Evolutionary conservation across 2,113 vertebrate species (phyloP), one percentile per base, ranked within the genome.

Genomic region (Onychostruthus taczanowskii): DNA sequence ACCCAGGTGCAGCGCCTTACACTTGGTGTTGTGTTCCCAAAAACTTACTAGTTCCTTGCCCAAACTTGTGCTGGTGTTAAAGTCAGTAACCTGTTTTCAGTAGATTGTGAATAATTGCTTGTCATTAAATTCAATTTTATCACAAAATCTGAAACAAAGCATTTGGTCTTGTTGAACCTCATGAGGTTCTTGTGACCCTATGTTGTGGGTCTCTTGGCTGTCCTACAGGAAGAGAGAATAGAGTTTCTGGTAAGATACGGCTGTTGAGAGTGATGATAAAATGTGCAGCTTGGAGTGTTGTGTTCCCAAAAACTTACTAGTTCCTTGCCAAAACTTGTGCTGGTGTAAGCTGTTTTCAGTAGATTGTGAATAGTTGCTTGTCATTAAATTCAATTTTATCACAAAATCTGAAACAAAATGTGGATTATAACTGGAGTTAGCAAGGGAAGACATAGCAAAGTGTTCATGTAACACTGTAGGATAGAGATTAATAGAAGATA

Each of bases 181-280:
- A 21, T 8, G 9, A 50, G 6, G 17, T 77, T 61, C 27, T 52
- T 52, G 11, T 37, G 37, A 33, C 50, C 15, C 6, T 19, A 0
- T 33, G 3, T 43, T 68, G 7, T 46, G 11, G 2, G 1, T 70
- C 23, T 73, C 24, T 93, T 74, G n/a, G 22, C 15, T 77, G 31
- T 59, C 11, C 39, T 68, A 41, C 22, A 43, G 20, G 19, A 49
- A n/a, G 31, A n/a, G 31, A 43, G 39, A 68, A 35, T 24, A 10
- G 14, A 6, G 16, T 5, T 4, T 59, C 64, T 73, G 22, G 1
- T 61, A 50, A 64, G 13, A 55, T 41, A 27, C 0, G 1, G 16
- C 33, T 50, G 13, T 68, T 68, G 8, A 76, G 28, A 67, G 14
- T 27, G 35, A 31, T 50, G 12, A 27, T 76, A 63, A 80, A 49